Evolutionary conservation across 2,888 invertebrate species (phyloP), one percentile per base, ranked within the genome.

Genomic region (Trypoxylon attenuatum): DNA sequence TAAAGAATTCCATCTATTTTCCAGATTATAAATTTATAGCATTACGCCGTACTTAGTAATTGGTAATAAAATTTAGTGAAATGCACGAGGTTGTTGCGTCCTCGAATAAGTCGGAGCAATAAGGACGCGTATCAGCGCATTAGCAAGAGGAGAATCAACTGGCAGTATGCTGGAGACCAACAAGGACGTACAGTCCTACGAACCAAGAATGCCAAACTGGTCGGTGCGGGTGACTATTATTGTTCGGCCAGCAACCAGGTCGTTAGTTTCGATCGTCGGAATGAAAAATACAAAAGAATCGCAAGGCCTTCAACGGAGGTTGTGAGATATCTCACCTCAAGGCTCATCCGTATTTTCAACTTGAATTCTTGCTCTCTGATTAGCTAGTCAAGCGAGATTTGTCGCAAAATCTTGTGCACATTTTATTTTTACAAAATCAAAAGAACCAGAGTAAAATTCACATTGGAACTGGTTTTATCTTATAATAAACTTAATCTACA

Each of bases 141-240:
- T 13, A 16, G 27, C 21, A 10, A 10, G 21, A 59, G 47, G 54
- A 53, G 64, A 42, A 21, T 33, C 45, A 33, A 46, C 53, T 59
- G 60, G 68, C 64, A 2, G 25, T 23, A 22, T 25, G 8, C 16
- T 8, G 16, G 41, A 46, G 38, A 1, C 19, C 13, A 8, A 22
- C 73, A 62, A 69, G 72, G 71, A 69, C 71, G 22, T 15, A 21
- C 21, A 8, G n/a, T 65, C 39, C 29, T 42, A 56, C 60, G 64
- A 63, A 38, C 42, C 29, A 15, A 33, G 65, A 72, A 59, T 72
- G 49, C 43, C 29, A 72, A 69, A 56, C 50, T 61, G 46, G 53
- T 53, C 39, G 18, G 43, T 18, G 58, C 23, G 2, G 25, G 1
- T 0, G 25, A 55, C 60, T 65, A 53, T 64, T 64, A 60, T 64